A percentile compares a stretch with the other conserved stretches of the same genome.
phyloP scores from a whole-genome alignment of 2,113 vertebrate genomes.

The Galeopterus variegatus region DNA sequence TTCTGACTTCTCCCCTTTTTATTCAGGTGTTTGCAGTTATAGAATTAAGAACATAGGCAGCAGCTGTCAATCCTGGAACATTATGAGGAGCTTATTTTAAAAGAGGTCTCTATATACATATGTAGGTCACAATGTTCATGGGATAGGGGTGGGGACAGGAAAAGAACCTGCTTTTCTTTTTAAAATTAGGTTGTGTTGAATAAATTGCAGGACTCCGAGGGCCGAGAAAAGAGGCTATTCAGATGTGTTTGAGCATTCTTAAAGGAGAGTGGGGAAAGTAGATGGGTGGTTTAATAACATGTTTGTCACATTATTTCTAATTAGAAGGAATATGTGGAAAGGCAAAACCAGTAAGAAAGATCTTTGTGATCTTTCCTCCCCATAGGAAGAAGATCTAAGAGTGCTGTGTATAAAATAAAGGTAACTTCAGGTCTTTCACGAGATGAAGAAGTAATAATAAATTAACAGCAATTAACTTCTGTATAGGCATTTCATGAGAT shows the following conservation, averaged over 20 bases:
- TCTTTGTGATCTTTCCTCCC: neutral
- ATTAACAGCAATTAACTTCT: neutral
- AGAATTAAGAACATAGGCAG: conserved; percentile 26
- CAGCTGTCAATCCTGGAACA: conserved; percentile 64
- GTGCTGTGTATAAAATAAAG: neutral
- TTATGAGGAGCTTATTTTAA: conserved; percentile 25
- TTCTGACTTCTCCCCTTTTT: conserved; percentile 18
- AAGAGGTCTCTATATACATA: neutral
- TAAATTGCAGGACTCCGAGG: neutral
- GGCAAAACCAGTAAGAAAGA: conserved; percentile 2
- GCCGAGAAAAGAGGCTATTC: neutral
- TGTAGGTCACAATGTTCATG: neutral
- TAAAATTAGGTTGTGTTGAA: conserved; percentile 29
- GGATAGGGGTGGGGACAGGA: neutral
- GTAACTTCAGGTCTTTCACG: neutral
- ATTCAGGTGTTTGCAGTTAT: conserved; percentile 70
- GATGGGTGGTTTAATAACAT: neutral
- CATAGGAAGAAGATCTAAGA: neutral
- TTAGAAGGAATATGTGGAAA: neutral
- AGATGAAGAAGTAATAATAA: neutral
- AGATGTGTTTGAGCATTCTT: neutral
- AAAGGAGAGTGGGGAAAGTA: neutral
- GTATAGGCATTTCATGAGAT: neutral
- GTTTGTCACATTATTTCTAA: neutral
- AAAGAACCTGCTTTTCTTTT: neutral